A percentile compares a stretch with the other conserved stretches of the same genome.
phyloP scores from a whole-genome alignment of 1,140 invertebrate species.

The Drosophila tropicalis region DNA sequence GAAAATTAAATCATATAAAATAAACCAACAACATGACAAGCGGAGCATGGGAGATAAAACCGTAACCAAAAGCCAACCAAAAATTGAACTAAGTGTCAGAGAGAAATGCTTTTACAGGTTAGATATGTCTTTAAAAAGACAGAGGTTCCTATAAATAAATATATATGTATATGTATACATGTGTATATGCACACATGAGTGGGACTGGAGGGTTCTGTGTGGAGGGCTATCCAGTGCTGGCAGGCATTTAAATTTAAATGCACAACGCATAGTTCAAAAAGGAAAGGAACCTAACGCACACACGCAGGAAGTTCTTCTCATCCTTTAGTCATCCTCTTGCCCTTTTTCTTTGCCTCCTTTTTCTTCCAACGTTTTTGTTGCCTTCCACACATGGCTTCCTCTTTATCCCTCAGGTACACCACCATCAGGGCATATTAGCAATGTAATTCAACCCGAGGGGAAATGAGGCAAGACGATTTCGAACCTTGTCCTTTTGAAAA shows the following conservation, averaged over 20 bases:
- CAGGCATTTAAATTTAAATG: constrained; percentile 76
- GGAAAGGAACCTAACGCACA: constrained; percentile 22
- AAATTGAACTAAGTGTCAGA: constrained; percentile 21
- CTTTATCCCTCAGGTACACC: constrained; percentile 41
- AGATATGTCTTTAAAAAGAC: constrained; percentile 12
- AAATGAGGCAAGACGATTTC: not conserved
- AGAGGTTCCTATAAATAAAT: constrained; percentile 24
- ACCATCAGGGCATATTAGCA: constrained; percentile 59
- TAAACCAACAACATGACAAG: constrained; percentile 37
- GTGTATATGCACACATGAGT: no score
- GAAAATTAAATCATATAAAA: constrained; percentile 72
- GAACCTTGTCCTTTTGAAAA: constrained; percentile 29
- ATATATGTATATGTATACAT: not conserved
- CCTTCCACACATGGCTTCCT: not conserved
- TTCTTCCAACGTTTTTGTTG: not conserved
- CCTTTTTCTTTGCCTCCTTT: constrained; percentile 14
- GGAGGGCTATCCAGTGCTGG: constrained; percentile 38
- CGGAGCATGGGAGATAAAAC: constrained; percentile 13
- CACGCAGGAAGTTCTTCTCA: constrained; percentile 46
- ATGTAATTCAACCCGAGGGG: constrained; percentile 66
- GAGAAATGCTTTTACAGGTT: constrained; percentile 30
- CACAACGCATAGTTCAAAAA: constrained; percentile 69
- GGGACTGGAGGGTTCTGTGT: not conserved
- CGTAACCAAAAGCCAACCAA: constrained; percentile 3
- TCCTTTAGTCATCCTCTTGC: constrained; percentile 10